Evolutionary conservation across 2,797 vertebrate species (phyloP), one percentile per base, ranked within the genome.

Genomic region (Bradypus variegatus): DNA sequence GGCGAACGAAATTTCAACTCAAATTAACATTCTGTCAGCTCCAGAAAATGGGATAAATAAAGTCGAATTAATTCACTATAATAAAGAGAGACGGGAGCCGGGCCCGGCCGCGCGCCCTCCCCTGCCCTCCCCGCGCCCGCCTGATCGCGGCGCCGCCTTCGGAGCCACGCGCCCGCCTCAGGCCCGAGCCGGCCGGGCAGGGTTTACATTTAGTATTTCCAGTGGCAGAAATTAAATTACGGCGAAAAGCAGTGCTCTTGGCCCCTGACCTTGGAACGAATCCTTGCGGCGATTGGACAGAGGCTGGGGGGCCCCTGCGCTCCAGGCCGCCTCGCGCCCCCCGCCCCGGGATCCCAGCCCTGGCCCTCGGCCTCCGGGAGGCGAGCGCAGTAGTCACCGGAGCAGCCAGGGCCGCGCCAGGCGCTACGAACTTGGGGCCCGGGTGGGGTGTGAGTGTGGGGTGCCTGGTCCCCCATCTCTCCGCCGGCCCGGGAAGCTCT

Each of bases 21-120:
- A 99, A 99, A 99, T 99, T 99, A 99, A 99, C 98, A 98, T 98
- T 98, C 98, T 98, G 99, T 98, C 99, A 99, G 98, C 98, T 98
- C 98, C 98, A 98, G 98, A 99, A 98, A 99, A 99, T 97, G 98
- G 98, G 98, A 98, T 98, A 99, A 99, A 99, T 99, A 99, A 99
- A 99, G 98, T 98, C 97, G 98, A 99, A 99, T 99, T 99, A 98
- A 99, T 99, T 99, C 98, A 98, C 98, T 98, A 98, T 98, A 98
- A 99, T 98, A 98, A 98, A 98, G 98, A 98, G 97, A 97, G 98
- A 96, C 93, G 97, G 97, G 97, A 96, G 96, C 95, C 89, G 96
- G 96, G 97, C 96, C 95, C 95, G 92, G 97, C 97, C 93, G 94
- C 95, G 91, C 94, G 94, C 96, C 95, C 90, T 89, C 93, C 96